phyloP scores from a whole-genome alignment of 2,888 invertebrate species.

The Spodoptera picta region DNA sequence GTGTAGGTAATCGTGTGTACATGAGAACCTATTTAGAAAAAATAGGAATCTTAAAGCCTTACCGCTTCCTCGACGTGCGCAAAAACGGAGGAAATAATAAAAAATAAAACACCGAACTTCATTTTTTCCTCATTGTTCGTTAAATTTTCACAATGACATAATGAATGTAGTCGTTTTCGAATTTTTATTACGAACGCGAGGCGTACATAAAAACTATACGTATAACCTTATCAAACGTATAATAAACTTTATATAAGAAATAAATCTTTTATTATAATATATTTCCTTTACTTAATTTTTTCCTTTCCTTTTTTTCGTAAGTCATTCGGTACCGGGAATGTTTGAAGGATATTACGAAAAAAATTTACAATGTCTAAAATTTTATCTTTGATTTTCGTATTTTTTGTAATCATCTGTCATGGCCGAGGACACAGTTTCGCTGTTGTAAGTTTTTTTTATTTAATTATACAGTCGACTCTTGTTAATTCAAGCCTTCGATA shows the following conservation, averaged over 20 bases:
- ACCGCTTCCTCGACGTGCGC: conserved; percentile 52
- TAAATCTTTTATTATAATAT: conserved; percentile 4
- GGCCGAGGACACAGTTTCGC: conserved; percentile 26
- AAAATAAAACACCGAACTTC: conserved; percentile 51
- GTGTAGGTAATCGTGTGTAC: too few relatives aligned
- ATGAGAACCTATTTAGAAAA: too few relatives aligned
- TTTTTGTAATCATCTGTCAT: conserved; percentile 3
- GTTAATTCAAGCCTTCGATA: too few relatives aligned
- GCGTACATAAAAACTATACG: conserved; percentile 36
- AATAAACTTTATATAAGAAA: conserved; percentile 1
- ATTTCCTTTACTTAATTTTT: background rate
- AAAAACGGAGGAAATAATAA: conserved; percentile 42
- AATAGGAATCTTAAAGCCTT: conserved; percentile 12
- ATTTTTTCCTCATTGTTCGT: conserved; percentile 54
- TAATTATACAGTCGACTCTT: background rate
- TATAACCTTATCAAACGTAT: conserved; percentile 8
- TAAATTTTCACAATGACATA: conserved; percentile 3
- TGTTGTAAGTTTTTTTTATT: conserved; percentile 27
- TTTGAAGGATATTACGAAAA: background rate
- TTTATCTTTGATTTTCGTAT: background rate
- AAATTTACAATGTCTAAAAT: conserved; percentile 25
- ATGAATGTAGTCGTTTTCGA: conserved; percentile 17
- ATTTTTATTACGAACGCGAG: conserved; percentile 27
- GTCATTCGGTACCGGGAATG: conserved; percentile 13
- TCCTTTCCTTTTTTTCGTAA: conserved; percentile 17